phyloP scores from a whole-genome alignment of 2,113 vertebrate species.

The Thermophis baileyi region DNA sequence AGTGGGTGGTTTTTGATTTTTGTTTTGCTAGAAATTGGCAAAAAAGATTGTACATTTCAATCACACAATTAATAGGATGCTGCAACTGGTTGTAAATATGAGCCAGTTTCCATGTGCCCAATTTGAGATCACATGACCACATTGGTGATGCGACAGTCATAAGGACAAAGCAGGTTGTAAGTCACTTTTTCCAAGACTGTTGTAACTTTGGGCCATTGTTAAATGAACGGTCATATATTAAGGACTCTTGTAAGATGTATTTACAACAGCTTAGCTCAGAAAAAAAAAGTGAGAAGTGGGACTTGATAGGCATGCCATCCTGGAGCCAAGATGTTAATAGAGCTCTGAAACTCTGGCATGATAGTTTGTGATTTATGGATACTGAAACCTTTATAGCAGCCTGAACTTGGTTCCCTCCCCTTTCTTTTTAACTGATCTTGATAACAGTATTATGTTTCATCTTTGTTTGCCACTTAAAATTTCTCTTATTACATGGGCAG shows the following conservation, averaged over 20 bases:
- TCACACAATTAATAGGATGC: neutral
- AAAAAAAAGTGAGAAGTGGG: neutral
- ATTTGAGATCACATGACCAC: neutral
- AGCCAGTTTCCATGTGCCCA: neutral
- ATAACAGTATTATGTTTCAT: neutral
- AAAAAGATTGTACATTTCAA: neutral
- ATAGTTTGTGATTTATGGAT: neutral
- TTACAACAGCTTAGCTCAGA: neutral
- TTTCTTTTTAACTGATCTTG: neutral
- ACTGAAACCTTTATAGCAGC: neutral
- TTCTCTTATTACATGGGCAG: neutral
- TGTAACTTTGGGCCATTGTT: neutral
- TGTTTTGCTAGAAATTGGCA: neutral
- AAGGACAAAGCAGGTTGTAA: neutral
- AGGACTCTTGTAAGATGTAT: neutral
- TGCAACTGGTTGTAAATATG: neutral
- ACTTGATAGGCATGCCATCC: neutral
- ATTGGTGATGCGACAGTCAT: neutral
- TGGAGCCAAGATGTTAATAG: neutral
- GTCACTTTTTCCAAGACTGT: neutral
- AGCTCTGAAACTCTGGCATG: neutral
- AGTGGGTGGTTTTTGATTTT: neutral
- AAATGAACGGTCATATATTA: neutral
- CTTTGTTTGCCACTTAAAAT: neutral
- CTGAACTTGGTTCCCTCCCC: neutral